Evolutionary conservation across 2,113 vertebrate species (phyloP).

Genomic region (Cyanocitta stelleri): DNA sequence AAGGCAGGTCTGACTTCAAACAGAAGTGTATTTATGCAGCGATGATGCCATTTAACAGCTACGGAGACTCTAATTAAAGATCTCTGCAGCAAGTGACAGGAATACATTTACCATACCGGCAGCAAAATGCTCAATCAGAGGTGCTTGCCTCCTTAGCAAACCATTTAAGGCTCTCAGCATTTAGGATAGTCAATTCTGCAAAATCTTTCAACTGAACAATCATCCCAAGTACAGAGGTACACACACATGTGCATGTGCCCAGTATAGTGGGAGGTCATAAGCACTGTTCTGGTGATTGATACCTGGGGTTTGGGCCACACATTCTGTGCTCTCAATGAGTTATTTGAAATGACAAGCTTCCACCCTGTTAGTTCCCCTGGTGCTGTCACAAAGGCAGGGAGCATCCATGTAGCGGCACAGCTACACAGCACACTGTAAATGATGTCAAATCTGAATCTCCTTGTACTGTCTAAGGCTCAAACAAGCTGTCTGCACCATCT

Average conservation of each 20-base stretch:
- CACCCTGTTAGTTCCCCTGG: not conserved
- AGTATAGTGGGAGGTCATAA: not conserved
- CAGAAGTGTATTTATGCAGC: not conserved
- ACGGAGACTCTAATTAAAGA: not conserved
- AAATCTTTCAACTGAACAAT: not conserved
- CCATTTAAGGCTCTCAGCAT: not conserved
- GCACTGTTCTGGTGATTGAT: not conserved
- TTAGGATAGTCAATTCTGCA: not conserved
- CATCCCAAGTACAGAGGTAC: not conserved
- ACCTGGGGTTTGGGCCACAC: not conserved
- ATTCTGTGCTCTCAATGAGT: not conserved
- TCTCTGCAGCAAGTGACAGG: not conserved
- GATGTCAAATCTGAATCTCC: not conserved
- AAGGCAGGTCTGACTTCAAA: constrained; percentile 3
- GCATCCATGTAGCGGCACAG: not conserved
- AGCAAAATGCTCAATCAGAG: not conserved
- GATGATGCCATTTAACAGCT: not conserved
- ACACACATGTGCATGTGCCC: not conserved
- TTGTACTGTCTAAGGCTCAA: not conserved
- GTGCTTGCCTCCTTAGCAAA: not conserved
- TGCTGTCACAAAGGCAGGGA: not conserved
- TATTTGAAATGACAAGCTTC: not conserved
- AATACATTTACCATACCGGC: not conserved
- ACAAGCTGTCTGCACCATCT: constrained; percentile 29
- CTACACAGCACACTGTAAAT: not conserved